Base-by-base conservation (phyloP, 2,888 invertebrate species). In the Drosophila melanosoma region DNA sequence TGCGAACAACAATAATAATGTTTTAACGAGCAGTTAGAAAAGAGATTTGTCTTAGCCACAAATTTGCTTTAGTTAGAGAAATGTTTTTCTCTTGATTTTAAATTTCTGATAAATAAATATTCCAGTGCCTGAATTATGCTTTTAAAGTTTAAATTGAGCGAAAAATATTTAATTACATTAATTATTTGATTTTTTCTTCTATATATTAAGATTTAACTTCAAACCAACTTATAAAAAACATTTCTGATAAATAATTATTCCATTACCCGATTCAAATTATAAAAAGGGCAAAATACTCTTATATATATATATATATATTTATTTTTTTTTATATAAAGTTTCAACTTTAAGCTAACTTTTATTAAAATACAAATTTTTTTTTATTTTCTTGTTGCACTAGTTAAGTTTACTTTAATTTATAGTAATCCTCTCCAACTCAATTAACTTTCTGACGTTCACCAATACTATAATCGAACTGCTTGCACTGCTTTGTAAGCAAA, bases 401-500 rank as follows among this genome's bases (percentile, higher is more conserved):
- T n/a, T 40, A 2, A 40, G 10, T 40, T 36, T 17, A 7, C 7
- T 36, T 6, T 1, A 12, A 35, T 35, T 12, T 35, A 35, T 35
- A 12, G 4, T 35, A 35, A 35, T 35, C 35, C 12, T 12, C n/a
- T 10, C n/a, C n/a, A n/a, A 38, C 4, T 38, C 10, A 45, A 20
- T 45, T 20, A 45, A 1, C 7, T 12, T 20, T 1, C 7, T 6
- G 20, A 7, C 3, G 20, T 45, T 45, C 12, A 15, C 35, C 0
- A 53, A 23, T 35, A 35, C 35, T 35, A n/a, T 29, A 7, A 33
- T 2, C 2, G 4, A n/a, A 54, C 56, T 29, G 40, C 38, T 57
- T 57, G 57, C 40, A 57, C 56, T 57, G 29, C 29, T 40, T 29
- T 3, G 12, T 33, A 15, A 23, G 15, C 6, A 45, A 73, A 67